Conservation (phyloP, 2,888 invertebrate species). For the Tetrapedia diversipes region DNA sequence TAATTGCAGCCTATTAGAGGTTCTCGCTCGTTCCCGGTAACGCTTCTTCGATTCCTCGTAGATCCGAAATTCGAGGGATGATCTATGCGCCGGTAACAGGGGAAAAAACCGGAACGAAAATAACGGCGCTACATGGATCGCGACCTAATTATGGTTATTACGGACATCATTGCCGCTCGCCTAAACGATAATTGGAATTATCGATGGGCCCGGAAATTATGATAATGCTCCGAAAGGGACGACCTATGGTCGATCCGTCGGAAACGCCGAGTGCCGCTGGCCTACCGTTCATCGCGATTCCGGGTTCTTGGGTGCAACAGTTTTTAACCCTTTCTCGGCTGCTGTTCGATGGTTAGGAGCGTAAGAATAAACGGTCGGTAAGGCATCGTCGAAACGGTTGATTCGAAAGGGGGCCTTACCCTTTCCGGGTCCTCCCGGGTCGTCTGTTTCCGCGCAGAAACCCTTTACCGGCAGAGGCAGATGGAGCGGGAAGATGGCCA, state of each 20-base stretch:
- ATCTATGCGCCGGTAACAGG: too few species aligned
- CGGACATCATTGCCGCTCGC: slow-evolving; percentile 17
- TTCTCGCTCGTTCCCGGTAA: slow-evolving; percentile 45
- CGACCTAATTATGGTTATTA: slow-evolving; percentile 36
- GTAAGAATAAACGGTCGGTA: slow-evolving; percentile 39
- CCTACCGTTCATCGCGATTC: background rate
- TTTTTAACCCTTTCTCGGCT: slow-evolving; percentile 6
- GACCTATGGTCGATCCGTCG: background rate
- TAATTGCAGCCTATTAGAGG: slow-evolving; percentile 59
- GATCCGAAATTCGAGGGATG: background rate
- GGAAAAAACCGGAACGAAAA: slow-evolving; percentile 42
- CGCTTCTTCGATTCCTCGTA: slow-evolving; percentile 42
- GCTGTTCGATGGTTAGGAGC: background rate
- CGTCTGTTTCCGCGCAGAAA: slow-evolving; percentile 30
- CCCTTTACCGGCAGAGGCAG: slow-evolving; percentile 61
- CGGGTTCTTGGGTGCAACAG: slow-evolving; percentile 3
- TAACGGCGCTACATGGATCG: slow-evolving; percentile 14
- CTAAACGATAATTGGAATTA: slow-evolving; percentile 48
- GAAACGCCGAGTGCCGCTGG: background rate
- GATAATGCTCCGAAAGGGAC: slow-evolving; percentile 12
- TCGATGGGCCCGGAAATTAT: slow-evolving; percentile 30
- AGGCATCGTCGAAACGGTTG: background rate
- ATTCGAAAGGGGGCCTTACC: background rate
- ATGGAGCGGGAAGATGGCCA: slow-evolving; percentile 6
- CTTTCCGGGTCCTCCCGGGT: slow-evolving; percentile 10